These are phyloP conservation scores for Caradrina kadenii DNA, from an alignment of 2,888 invertebrate genomes.

Conservation along the genomic window DNA sequence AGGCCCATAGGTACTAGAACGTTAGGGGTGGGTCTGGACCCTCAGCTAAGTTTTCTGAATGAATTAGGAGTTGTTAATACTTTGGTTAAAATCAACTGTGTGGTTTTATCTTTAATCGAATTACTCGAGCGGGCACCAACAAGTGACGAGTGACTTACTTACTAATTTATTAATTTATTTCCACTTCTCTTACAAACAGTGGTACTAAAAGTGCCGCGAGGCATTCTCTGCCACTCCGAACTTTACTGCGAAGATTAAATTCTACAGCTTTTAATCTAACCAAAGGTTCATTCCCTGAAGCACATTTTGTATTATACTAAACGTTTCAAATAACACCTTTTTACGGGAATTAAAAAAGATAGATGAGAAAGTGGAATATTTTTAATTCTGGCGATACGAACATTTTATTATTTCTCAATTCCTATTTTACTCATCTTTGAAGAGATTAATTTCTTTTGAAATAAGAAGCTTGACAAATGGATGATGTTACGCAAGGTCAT, in stretches of 20 bases:
- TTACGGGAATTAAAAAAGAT: not conserved
- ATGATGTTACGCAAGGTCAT: not conserved
- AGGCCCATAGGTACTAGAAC: too few species aligned
- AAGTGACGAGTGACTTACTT: not conserved
- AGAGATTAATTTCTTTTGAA: constrained; percentile 59
- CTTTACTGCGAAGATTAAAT: not conserved
- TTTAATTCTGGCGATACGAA: constrained; percentile 14
- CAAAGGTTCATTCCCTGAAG: not conserved
- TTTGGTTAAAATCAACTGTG: not conserved
- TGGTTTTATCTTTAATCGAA: constrained; percentile 11
- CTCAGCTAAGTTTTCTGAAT: constrained; percentile 2
- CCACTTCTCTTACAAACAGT: not conserved
- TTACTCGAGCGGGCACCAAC: not conserved
- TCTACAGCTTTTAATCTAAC: constrained; percentile 6
- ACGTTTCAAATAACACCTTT: constrained; percentile 29
- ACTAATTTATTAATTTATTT: not conserved
- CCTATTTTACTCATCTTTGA: constrained; percentile 33
- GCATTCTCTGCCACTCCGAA: not conserved
- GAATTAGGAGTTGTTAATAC: not conserved
- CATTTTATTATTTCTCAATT: constrained; percentile 15
- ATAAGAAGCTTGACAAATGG: constrained; percentile 26
- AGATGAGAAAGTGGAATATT: constrained; percentile 17
- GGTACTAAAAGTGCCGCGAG: not conserved
- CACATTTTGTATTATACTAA: constrained; percentile 16
- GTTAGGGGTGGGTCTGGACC: too few species aligned